A percentile compares a stretch with the other conserved stretches of the same genome.
These are phyloP conservation scores for Ferdinandea cuprea DNA, from an alignment of 2,888 invertebrate genomes.

Conservation along the genomic window DNA sequence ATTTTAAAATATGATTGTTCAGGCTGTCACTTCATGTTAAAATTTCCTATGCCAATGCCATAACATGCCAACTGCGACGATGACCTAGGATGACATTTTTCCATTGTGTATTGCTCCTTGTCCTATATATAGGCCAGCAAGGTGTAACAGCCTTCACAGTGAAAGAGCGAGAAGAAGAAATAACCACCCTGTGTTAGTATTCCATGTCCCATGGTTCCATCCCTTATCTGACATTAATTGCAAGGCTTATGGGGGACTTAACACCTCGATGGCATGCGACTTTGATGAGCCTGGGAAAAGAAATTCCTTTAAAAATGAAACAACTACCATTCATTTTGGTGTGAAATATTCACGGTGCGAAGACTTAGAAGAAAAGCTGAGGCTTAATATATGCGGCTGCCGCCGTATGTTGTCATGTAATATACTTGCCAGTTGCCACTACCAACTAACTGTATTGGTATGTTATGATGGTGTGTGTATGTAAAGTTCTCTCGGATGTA, in stretches of 20 bases:
- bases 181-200: not conserved
- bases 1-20: conserved; percentile 20
- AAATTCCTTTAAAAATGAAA: conserved; percentile 31
- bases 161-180: not conserved
- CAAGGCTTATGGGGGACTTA: conserved; percentile 69
- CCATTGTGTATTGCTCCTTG: conserved; percentile 71
- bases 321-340: conserved; percentile 32
- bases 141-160: conserved; percentile 34
- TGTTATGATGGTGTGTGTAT: conserved; percentile 30
- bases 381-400: conserved; percentile 38
- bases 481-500: conserved; percentile 63
- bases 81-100: conserved; percentile 74
- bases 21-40: conserved; percentile 43
- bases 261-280: conserved; percentile 70
- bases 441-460: conserved; percentile 32
- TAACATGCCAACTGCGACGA: conserved; percentile 54
- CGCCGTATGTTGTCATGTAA: not conserved
- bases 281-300: conserved; percentile 64
- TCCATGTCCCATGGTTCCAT: conserved; percentile 1
- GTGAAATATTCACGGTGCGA: conserved; percentile 69
- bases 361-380: conserved; percentile 48
- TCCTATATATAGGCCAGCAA: conserved; percentile 61
- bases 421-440: no score
- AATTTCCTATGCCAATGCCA: conserved; percentile 63
- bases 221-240: conserved; percentile 68